These are phyloP conservation scores for Clavelina lepadiformis DNA, from an alignment of 23 tunicate genomes.

Conservation along the genomic window DNA sequence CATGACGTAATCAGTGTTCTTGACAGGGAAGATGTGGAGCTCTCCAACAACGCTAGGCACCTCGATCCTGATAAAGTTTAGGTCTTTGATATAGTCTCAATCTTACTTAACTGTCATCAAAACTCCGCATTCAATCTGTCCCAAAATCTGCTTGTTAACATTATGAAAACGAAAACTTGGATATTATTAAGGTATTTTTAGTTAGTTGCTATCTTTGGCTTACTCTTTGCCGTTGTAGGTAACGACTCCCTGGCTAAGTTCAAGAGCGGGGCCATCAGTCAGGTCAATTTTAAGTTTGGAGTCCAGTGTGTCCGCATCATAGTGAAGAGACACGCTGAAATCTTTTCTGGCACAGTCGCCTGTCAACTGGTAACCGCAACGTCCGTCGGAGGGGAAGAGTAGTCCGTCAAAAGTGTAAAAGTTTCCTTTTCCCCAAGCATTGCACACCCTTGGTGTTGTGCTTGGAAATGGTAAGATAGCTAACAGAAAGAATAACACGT, in stretches of 20 bases:
- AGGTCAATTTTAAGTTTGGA: too few relatives aligned
- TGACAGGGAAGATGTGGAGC: conserved; percentile 35
- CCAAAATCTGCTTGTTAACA: too few relatives aligned
- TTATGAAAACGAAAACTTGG: too few relatives aligned
- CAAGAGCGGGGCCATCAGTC: conserved; percentile 14
- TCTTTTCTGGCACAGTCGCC: conserved; percentile 46
- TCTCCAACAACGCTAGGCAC: conserved; percentile 53
- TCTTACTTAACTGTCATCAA: not conserved
- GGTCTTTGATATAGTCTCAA: not conserved
- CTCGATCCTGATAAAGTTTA: not conserved
- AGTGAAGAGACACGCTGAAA: conserved; percentile 39
- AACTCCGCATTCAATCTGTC: too few relatives aligned
- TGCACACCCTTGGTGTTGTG: conserved; percentile 41
- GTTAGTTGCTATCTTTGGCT: too few relatives aligned
- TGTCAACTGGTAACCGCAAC: conserved; percentile 63
- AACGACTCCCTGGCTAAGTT: conserved; percentile 43
- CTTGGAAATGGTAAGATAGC: conserved; percentile 4
- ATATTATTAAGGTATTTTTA: too few relatives aligned
- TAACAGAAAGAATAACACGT: too few relatives aligned
- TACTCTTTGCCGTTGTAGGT: conserved; percentile 40
- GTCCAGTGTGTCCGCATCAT: too few relatives aligned
- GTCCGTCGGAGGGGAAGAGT: conserved; percentile 39
- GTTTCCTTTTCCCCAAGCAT: conserved; percentile 57
- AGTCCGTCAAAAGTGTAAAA: conserved; percentile 83
- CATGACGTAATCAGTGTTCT: conserved; percentile 67